Percentiles rank a stretch among this genome's conserved stretches.
These are phyloP conservation scores for Passer montanus DNA, from an alignment of 2,113 vertebrate species.

Conservation along the genomic window DNA sequence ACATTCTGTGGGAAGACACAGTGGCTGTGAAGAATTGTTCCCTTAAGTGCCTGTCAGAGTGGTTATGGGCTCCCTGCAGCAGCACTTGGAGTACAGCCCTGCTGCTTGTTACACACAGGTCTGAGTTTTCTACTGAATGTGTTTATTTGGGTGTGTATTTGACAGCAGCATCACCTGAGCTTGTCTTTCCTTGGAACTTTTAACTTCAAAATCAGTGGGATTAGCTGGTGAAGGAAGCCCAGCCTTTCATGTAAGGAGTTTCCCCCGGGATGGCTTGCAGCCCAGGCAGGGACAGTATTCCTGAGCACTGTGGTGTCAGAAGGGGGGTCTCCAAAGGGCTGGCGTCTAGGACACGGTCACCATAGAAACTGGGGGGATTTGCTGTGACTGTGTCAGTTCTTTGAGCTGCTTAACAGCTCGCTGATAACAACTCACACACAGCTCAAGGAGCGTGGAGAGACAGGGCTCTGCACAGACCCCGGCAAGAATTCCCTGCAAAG, in stretches of 20 bases:
- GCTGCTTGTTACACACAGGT: background rate
- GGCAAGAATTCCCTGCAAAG: background rate
- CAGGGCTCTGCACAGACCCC: background rate
- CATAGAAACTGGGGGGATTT: slow-evolving; percentile 13
- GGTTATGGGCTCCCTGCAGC: background rate
- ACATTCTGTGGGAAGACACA: rapidly evolving
- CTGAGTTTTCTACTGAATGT: background rate
- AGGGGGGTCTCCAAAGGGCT: background rate
- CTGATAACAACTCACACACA: background rate
- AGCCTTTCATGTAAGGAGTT: background rate
- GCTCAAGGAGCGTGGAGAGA: background rate
- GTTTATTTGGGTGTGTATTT: background rate
- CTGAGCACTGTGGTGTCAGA: background rate
- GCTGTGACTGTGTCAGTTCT: background rate
- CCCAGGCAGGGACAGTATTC: background rate
- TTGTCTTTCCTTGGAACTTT: background rate
- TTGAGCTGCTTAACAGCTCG: background rate
- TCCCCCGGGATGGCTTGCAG: background rate
- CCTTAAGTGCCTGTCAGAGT: background rate
- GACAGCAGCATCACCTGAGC: background rate
- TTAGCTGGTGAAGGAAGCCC: background rate
- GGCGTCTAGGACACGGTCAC: background rate
- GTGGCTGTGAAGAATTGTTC: background rate
- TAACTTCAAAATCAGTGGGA: background rate
- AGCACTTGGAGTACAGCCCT: background rate